These are phyloP conservation scores for Malurus elegans DNA, from an alignment of 2,113 vertebrate species.

Conservation along the genomic window DNA sequence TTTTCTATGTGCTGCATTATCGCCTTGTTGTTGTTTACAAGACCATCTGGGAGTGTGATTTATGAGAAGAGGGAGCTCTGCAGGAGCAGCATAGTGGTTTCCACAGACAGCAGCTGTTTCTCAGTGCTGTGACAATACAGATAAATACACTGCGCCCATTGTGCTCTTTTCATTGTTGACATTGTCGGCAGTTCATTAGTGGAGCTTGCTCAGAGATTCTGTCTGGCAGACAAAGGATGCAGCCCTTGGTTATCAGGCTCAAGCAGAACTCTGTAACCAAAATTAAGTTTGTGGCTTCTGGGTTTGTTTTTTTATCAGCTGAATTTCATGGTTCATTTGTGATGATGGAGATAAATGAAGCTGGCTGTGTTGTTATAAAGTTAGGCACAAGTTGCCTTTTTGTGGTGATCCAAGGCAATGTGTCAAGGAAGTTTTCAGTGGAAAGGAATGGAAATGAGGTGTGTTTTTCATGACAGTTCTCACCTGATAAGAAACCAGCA, in stretches of 20 bases:
- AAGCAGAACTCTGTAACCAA: background rate
- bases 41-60: conserved; percentile 30
- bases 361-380: background rate
- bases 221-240: background rate
- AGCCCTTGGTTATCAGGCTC: background rate
- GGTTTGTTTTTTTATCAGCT: conserved; percentile 1
- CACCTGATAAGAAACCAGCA: background rate
- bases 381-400: background rate
- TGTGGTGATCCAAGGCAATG: background rate
- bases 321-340: conserved; percentile 10
- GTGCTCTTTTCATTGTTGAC: conserved; percentile 57
- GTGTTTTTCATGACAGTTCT: background rate
- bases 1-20: background rate
- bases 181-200: conserved; percentile 66
- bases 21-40: background rate
- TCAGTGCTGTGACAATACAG: background rate
- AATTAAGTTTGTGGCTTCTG: conserved; percentile 33
- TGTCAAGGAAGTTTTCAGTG: background rate
- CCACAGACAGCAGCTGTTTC: conserved; percentile 55
- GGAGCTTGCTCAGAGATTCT: conserved; percentile 42
- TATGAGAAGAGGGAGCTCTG: background rate
- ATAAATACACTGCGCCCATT: conserved; percentile 56
- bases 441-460: background rate
- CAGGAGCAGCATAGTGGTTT: background rate
- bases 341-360: background rate